Base-by-base conservation (phyloP, 1,140 invertebrate species). In the Penaeus indicus region DNA sequence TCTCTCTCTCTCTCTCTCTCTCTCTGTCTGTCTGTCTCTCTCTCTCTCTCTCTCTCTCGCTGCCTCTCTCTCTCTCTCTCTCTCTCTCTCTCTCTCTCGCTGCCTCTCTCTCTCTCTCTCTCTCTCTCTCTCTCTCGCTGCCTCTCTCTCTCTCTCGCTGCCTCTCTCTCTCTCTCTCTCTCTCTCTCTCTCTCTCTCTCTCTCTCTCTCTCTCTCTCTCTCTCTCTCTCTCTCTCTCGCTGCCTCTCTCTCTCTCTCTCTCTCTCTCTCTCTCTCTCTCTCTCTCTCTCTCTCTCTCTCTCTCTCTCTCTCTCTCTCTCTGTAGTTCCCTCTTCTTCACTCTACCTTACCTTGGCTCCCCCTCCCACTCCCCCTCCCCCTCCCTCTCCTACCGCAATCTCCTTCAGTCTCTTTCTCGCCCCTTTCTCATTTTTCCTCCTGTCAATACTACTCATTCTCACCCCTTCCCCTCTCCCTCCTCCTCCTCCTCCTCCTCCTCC, bases 141-240 rank as follows among this genome's bases (percentile, higher is more conserved):
- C n/a, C n/a, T n/a, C n/a, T n/a, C n/a, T n/a, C n/a, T n/a, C n/a
- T n/a, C n/a, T n/a, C n/a, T n/a, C n/a, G n/a, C n/a, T n/a, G n/a
- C n/a, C n/a, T n/a, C n/a, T n/a, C n/a, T 81, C n/a, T 7, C 32
- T 61, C 19, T 78, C 75, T 78, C 32, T 78, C 32, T 78, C 75
- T 78, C 75, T 38, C 75, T 78, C 75, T 78, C 75, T 25, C 32
- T 38, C 32, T 78, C 75, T 38, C 75, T 78, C 75, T 78, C 75
- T 38, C 75, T 38, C 75, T n/a, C 32, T 78, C 22, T 38, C 75
- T 4, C 16, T 21, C 21, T 16, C n/a, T 78, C 38, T 38, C n/a
- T 7, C 18, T 22, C 19, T 27, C 18, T 77, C 16, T 16, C 18
- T n/a, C n/a, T n/a, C n/a, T n/a, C n/a, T n/a, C n/a, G n/a, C n/a